Conservation (phyloP, 2,888 invertebrate genomes). For the Tetanocera ferruginea region DNA sequence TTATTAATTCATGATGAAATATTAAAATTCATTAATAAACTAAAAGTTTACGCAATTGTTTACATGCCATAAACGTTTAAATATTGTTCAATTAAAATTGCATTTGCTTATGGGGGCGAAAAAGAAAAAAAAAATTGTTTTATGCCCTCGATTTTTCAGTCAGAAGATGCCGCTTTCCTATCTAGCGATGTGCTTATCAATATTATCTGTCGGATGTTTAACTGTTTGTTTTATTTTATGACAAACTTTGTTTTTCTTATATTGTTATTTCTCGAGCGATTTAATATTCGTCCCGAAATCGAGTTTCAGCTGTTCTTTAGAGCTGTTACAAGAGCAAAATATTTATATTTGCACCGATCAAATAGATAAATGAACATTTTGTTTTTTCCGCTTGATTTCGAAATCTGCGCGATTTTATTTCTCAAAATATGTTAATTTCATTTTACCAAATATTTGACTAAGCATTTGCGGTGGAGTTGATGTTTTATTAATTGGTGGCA, state of each 20-base stretch:
- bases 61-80: not conserved
- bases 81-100: not conserved
- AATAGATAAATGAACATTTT: not conserved
- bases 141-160: no score
- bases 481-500: no score
- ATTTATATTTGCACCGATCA: not conserved
- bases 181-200: not conserved
- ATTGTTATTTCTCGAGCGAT: not conserved
- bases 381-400: not conserved
- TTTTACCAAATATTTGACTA: not conserved
- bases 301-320: no score
- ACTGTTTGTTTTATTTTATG: not conserved
- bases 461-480: no score
- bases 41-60: not conserved
- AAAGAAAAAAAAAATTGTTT: no score
- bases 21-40: not conserved
- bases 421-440: not conserved
- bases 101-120: not conserved
- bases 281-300: not conserved
- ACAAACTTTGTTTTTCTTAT: not conserved
- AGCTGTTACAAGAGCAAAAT: no score
- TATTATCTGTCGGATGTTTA: slow-evolving; percentile 3
- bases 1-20: slow-evolving; percentile 5
- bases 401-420: not conserved
- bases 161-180: no score